Conservation (phyloP, 2,888 invertebrate species). For the Noctua janthe region DNA sequence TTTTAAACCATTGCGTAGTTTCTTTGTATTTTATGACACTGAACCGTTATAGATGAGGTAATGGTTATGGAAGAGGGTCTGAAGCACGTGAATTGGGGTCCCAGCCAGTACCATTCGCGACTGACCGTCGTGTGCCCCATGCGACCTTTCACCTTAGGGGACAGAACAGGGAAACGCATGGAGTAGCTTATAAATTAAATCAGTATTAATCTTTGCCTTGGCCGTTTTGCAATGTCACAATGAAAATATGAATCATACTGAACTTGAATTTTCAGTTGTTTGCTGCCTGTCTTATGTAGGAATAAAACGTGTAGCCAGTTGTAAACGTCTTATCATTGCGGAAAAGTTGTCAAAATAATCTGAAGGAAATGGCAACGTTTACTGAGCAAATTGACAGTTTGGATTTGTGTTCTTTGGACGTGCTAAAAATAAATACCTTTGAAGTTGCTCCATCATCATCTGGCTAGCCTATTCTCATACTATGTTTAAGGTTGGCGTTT, state of each 20-base stretch:
- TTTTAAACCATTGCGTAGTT: constrained; percentile 55
- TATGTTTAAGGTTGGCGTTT: not conserved
- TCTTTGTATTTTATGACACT: constrained; percentile 30
- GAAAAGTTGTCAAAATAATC: constrained; percentile 54
- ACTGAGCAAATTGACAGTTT: constrained; percentile 29
- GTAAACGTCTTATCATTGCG: constrained; percentile 59
- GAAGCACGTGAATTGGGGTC: constrained; percentile 70
- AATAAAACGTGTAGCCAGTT: constrained; percentile 23
- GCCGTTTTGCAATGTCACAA: constrained; percentile 6
- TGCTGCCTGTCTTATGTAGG: constrained; percentile 27
- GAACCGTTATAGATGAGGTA: constrained; percentile 17
- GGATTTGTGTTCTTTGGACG: constrained; percentile 12
- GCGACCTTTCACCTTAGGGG: constrained; percentile 89
- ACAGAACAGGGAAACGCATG: constrained; percentile 69
- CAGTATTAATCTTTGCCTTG: not conserved
- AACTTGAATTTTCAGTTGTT: constrained; percentile 41
- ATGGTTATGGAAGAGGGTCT: constrained; percentile 32
- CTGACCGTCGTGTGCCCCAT: constrained; percentile 87
- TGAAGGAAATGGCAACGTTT: constrained; percentile 53
- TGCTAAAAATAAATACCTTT: constrained; percentile 5
- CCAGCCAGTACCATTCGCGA: constrained; percentile 86
- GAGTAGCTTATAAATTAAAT: constrained; percentile 66
- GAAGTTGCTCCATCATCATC: not conserved
- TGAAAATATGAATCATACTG: constrained; percentile 30
- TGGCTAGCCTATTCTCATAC: not conserved